Evolutionary conservation across 1,140 invertebrate species (phyloP).

Genomic region (Protaetia brevitarsis): DNA sequence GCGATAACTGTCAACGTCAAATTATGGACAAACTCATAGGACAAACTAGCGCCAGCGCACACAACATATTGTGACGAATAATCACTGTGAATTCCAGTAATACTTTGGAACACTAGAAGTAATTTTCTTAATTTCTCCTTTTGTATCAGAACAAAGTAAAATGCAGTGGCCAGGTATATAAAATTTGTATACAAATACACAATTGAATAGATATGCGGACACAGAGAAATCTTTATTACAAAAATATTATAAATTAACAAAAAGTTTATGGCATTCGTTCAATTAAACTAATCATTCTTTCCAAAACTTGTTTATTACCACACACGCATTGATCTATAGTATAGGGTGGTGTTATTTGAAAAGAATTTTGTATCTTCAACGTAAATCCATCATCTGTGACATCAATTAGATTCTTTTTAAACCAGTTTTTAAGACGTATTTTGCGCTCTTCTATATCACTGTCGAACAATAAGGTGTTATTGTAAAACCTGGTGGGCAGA

Average conservation of each 20-base stretch:
- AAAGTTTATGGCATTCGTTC: slow-evolving; percentile 37
- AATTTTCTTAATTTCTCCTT: no score
- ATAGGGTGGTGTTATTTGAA: slow-evolving; percentile 44
- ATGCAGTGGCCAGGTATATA: no score
- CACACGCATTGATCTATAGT: slow-evolving; percentile 39
- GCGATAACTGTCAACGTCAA: no score
- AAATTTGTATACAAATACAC: no score
- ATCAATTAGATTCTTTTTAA: slow-evolving; percentile 41
- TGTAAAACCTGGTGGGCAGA: neutral
- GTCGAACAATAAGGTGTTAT: slow-evolving; percentile 19
- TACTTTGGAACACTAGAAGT: no score
- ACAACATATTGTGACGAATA: no score
- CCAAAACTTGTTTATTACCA: slow-evolving; percentile 43
- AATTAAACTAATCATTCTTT: slow-evolving; percentile 41
- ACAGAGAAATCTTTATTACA: neutral
- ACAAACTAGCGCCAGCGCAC: no score
- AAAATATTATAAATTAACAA: neutral
- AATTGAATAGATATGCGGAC: no score
- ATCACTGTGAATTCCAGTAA: no score
- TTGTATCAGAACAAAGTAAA: no score
- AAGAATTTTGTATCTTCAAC: slow-evolving; percentile 41
- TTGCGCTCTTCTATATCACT: slow-evolving; percentile 13
- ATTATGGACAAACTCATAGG: no score
- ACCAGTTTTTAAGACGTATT: slow-evolving; percentile 39
- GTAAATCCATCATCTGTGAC: slow-evolving; percentile 38